Evolutionary conservation across 92 coral and sea anemone species (phyloP).

Genomic region (Palythoa caribaeorum): DNA sequence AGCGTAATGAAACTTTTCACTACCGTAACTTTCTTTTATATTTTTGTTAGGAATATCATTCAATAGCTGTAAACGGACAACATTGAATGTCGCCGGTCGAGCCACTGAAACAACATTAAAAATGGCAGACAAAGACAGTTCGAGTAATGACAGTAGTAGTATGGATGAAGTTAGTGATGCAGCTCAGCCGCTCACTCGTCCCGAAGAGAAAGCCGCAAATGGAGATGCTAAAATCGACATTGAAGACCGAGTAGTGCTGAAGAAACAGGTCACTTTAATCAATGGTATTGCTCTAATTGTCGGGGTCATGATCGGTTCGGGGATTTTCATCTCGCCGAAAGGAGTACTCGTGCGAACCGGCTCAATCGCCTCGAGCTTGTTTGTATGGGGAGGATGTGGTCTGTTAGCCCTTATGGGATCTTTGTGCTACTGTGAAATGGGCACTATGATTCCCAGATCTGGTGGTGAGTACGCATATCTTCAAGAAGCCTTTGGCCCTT

Average conservation of each 20-base stretch:
- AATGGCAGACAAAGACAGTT: slow-evolving; percentile 45
- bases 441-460: slow-evolving; percentile 98
- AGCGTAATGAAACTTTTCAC: neutral
- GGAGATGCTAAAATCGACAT: slow-evolving; percentile 73
- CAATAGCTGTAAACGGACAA: neutral
- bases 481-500: slow-evolving; percentile 90
- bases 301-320: slow-evolving; percentile 98
- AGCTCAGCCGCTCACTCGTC: slow-evolving; percentile 76
- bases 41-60: neutral
- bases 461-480: slow-evolving; percentile 97
- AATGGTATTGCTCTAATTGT: slow-evolving; percentile 94
- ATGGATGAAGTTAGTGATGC: slow-evolving; percentile 62
- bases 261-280: slow-evolving; percentile 86
- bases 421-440: slow-evolving; percentile 95
- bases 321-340: slow-evolving; percentile 97
- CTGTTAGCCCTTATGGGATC: slow-evolving; percentile 92
- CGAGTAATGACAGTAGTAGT: slow-evolving; percentile 17
- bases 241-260: slow-evolving; percentile 71
- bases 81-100: neutral
- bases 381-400: slow-evolving; percentile 98
- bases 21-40: neutral
- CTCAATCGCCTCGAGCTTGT: slow-evolving; percentile 87
- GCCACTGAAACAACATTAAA: neutral
- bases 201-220: slow-evolving; percentile 66
- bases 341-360: slow-evolving; percentile 85